Conservation (phyloP, 2,797 vertebrate species). For the Aselliscus stoliczkanus region DNA sequence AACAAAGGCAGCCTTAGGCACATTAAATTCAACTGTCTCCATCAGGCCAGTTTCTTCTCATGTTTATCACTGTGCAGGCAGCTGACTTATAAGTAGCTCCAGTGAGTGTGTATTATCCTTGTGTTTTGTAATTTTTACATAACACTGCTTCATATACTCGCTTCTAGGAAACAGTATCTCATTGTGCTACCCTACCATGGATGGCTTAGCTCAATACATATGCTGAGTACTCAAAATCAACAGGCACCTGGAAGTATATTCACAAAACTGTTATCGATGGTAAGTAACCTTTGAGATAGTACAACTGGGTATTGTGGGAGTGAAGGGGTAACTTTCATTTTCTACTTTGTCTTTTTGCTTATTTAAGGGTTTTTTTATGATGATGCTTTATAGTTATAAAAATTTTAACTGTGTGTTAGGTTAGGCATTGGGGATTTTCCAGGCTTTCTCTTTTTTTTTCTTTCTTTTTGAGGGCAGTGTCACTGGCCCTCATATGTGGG, state of each 20-base stretch:
- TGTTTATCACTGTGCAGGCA: not conserved
- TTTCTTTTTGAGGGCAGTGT: no score
- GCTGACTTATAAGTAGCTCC: not conserved
- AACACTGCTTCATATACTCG: not conserved
- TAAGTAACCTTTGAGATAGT: not conserved
- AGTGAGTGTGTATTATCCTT: not conserved
- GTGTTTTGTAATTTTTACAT: constrained; percentile 20
- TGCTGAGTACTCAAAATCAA: not conserved
- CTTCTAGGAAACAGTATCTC: constrained; percentile 13
- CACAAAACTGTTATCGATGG: constrained; percentile 12
- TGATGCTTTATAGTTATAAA: constrained; percentile 3
- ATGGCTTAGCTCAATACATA: not conserved
- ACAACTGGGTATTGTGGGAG: not conserved
- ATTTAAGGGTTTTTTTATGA: not conserved
- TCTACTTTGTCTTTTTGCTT: constrained; percentile 13
- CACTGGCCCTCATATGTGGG: no score
- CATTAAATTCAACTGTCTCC: not conserved
- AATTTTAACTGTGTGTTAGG: not conserved
- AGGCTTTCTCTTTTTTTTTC: not conserved
- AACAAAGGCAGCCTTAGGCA: not conserved
- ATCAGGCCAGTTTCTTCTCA: not conserved
- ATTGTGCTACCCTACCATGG: not conserved
- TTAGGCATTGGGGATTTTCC: not conserved
- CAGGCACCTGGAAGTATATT: not conserved
- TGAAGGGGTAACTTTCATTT: not conserved